Percentiles rank a stretch among this genome's conserved stretches.
These are phyloP conservation scores for Rhincodon typus DNA, from an alignment of 2,797 vertebrate species.

Conservation along the genomic window DNA sequence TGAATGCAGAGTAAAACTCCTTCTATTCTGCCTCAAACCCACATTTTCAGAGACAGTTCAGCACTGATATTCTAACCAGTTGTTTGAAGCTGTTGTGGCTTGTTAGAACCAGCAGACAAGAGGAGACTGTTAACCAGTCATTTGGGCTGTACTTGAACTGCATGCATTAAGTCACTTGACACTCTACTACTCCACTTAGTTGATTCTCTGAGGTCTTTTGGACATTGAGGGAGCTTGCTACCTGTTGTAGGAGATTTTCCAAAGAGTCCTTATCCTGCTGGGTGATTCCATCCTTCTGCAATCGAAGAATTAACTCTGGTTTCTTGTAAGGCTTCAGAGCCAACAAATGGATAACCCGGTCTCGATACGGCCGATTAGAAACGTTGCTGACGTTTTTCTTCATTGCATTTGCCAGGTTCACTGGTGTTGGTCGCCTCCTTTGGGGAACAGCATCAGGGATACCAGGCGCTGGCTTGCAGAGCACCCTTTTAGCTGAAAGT, in stretches of 20 bases:
- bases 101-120: neutral
- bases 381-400: conserved; percentile 58
- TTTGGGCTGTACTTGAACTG: neutral
- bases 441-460: conserved; percentile 75
- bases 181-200: neutral
- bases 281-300: conserved; percentile 86
- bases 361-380: conserved; percentile 70
- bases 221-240: conserved; percentile 43
- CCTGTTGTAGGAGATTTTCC: conserved; percentile 90
- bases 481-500: conserved; percentile 79
- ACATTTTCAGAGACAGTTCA: neutral
- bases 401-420: conserved; percentile 79
- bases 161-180: neutral
- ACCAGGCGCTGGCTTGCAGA: conserved; percentile 79
- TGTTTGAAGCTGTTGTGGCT: neutral
- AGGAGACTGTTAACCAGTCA: neutral
- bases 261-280: conserved; percentile 80
- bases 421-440: conserved; percentile 78
- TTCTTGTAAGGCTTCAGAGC: conserved; percentile 95
- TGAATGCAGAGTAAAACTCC: neutral
- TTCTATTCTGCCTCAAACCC: neutral
- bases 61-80: neutral
- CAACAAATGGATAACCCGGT: conserved; percentile 85
- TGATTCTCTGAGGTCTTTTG: neutral
- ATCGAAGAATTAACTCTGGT: conserved; percentile 82